phyloP scores from a whole-genome alignment of 2,888 invertebrate species.

The Axea sp. region DNA sequence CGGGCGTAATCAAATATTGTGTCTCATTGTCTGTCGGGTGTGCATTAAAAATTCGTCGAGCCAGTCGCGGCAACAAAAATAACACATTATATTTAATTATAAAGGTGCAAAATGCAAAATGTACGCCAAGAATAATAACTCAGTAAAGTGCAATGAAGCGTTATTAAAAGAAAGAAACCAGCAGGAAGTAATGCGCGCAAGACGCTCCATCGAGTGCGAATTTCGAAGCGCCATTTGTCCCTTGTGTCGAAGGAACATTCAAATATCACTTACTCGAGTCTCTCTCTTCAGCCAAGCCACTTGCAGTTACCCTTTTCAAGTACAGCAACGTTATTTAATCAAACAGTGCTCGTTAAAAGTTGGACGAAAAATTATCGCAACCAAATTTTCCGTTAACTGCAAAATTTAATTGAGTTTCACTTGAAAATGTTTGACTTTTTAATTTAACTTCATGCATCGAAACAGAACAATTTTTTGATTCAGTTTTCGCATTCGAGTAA shows the following conservation, averaged over 20 bases:
- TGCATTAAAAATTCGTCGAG: conserved; percentile 33
- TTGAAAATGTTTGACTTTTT: too few species aligned
- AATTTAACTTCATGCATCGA: too few species aligned
- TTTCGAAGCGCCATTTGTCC: conserved; percentile 15
- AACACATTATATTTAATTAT: conserved; percentile 30
- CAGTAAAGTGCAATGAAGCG: conserved; percentile 8
- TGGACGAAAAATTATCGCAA: too few species aligned
- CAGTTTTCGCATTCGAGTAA: too few species aligned
- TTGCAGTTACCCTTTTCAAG: too few species aligned
- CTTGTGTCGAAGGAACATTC: conserved; percentile 2
- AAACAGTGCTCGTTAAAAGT: too few species aligned
- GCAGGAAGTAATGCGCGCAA: conserved; percentile 26
- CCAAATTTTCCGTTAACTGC: too few species aligned
- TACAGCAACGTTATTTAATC: too few species aligned
- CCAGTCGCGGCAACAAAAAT: conserved; percentile 20
- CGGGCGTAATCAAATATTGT: conserved; percentile 33
- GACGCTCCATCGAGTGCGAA: conserved; percentile 28
- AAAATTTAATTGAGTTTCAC: too few species aligned
- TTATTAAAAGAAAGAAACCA: conserved; percentile 31
- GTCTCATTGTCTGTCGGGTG: conserved; percentile 13
- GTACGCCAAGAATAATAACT: conserved; percentile 29
- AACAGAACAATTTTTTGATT: too few species aligned
- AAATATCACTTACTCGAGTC: neutral
- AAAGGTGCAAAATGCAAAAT: conserved; percentile 25
- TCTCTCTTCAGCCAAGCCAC: too few species aligned